Evolutionary conservation across 2,797 vertebrate species (phyloP).

Genomic region (Phrynocephalus guinanensis): DNA sequence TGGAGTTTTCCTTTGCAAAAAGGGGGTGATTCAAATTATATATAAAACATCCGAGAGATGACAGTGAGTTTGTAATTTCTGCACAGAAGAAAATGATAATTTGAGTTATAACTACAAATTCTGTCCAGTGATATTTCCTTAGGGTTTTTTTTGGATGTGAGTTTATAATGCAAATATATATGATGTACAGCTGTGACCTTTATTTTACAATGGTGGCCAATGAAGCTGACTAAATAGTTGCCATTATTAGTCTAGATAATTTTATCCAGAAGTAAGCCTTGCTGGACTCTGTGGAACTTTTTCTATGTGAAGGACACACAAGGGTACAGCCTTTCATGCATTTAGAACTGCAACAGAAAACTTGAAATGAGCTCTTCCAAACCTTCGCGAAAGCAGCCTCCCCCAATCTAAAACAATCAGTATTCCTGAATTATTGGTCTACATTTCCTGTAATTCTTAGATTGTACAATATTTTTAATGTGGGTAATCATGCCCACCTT

Average conservation of each 20-base stretch:
- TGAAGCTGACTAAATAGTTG: neutral
- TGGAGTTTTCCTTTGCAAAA: neutral
- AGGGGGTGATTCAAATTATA: neutral
- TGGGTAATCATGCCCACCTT: neutral
- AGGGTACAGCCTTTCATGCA: neutral
- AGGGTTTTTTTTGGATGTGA: no score
- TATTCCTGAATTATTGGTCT: neutral
- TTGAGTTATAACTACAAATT: neutral
- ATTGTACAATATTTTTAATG: neutral
- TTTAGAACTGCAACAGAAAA: neutral
- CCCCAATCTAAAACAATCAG: no score
- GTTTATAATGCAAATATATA: no score
- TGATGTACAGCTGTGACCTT: neutral
- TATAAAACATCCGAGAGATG: neutral
- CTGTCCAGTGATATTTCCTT: no score
- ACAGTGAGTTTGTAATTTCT: neutral
- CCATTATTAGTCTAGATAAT: neutral
- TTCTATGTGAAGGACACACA: neutral
- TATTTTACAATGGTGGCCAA: neutral
- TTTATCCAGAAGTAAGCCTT: neutral
- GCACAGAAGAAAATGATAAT: neutral
- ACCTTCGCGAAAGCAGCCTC: no score
- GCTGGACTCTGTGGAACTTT: neutral
- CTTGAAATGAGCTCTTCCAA: neutral
- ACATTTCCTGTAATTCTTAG: neutral